These are phyloP conservation scores for Syrphus vitripennis DNA, from an alignment of 2,888 invertebrate genomes.

Conservation along the genomic window DNA sequence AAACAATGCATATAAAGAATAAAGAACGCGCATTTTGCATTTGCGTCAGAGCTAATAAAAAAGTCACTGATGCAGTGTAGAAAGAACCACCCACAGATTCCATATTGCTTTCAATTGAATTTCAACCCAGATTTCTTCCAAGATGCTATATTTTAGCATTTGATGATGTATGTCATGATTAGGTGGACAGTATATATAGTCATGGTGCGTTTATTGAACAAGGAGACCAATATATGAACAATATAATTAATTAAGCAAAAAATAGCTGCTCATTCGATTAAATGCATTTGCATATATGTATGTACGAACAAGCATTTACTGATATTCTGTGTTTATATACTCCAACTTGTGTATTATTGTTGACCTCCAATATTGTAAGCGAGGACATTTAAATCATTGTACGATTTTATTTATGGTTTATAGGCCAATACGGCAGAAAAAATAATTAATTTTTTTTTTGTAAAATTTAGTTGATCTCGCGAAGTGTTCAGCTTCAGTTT, in stretches of 20 bases:
- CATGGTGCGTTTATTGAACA: background rate
- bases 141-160: background rate
- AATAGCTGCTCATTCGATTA: slow-evolving; percentile 64
- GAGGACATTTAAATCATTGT: slow-evolving; percentile 65
- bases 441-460: background rate
- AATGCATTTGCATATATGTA: slow-evolving; percentile 51
- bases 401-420: slow-evolving; percentile 8
- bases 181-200: background rate
- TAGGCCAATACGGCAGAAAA: slow-evolving; percentile 48
- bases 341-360: background rate
- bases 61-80: background rate
- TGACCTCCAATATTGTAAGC: slow-evolving; percentile 59
- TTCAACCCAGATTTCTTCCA: slow-evolving; percentile 62
- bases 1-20: background rate
- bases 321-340: slow-evolving; percentile 30
- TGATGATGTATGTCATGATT: background rate
- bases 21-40: slow-evolving; percentile 61
- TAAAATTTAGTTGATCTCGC: background rate
- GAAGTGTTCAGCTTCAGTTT: background rate
- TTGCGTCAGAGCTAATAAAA: slow-evolving; percentile 64
- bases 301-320: background rate
- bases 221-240: slow-evolving; percentile 27
- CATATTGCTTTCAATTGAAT: slow-evolving; percentile 53
- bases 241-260: slow-evolving; percentile 65
- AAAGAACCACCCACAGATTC: slow-evolving; percentile 63